These are phyloP conservation scores for Andricus grossulariae DNA, from an alignment of 1,140 invertebrate genomes.

Conservation along the genomic window DNA sequence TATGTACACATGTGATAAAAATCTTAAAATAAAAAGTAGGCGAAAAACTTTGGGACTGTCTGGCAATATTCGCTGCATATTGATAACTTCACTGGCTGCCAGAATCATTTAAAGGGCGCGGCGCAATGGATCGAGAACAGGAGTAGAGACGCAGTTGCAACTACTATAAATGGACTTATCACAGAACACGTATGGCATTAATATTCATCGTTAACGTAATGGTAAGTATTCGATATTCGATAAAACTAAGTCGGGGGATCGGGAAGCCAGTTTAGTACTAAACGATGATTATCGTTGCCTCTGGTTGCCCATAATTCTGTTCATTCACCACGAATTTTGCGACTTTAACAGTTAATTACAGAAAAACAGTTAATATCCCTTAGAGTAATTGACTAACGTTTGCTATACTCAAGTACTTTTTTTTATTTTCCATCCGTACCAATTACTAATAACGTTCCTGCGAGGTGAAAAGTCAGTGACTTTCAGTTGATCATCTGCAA, in stretches of 20 bases:
- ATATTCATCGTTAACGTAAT: slow-evolving; percentile 74
- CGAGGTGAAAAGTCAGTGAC: too few relatives aligned
- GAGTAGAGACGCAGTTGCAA: slow-evolving; percentile 72
- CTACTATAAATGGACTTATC: slow-evolving; percentile 77
- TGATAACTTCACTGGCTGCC: slow-evolving; percentile 68
- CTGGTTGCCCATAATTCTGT: slow-evolving; percentile 74
- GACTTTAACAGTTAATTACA: slow-evolving; percentile 48
- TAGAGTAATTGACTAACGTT: slow-evolving; percentile 74
- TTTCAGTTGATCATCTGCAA: too few relatives aligned
- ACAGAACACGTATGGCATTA: slow-evolving; percentile 79
- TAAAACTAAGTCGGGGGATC: slow-evolving; percentile 74
- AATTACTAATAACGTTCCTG: slow-evolving; percentile 1
- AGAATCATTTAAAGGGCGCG: slow-evolving; percentile 62
- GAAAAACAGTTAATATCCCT: slow-evolving; percentile 68
- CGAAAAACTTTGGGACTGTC: slow-evolving; percentile 63
- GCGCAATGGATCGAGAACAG: slow-evolving; percentile 56
- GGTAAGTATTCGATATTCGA: slow-evolving; percentile 67
- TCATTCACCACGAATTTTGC: slow-evolving; percentile 50
- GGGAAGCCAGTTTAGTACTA: slow-evolving; percentile 74
- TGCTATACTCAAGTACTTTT: slow-evolving; percentile 65
- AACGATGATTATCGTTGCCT: slow-evolving; percentile 69
- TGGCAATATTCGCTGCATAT: slow-evolving; percentile 60
- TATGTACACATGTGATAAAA: slow-evolving; percentile 53
- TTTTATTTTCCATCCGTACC: slow-evolving; percentile 10
- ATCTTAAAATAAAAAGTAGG: slow-evolving; percentile 53